Base-by-base conservation (phyloP, 2,888 invertebrate species). In the Labia minor region DNA sequence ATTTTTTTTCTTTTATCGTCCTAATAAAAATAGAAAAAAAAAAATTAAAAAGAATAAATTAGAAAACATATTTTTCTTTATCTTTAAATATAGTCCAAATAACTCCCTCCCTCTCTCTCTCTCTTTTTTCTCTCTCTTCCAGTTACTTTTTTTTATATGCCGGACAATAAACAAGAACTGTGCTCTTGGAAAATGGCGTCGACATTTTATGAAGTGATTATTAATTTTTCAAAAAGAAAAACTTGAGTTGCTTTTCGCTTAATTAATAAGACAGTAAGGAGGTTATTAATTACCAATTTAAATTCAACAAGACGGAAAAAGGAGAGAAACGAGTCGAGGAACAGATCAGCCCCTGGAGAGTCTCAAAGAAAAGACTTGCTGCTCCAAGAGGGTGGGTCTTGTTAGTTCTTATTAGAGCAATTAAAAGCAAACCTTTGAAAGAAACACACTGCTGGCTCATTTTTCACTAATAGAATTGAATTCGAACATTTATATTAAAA, bases 261-360 rank as follows among this genome's bases (percentile, higher is more conserved):
- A 33, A 33, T 33, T 33, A 33, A 33, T 33, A 33, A 33, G 33
- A 33, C 33, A 33, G 33, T 33, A 8, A 33, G 33, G 33, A 33
- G 33, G 67, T 67, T 69, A 69, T 69, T 69, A 69, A 69, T 69
- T 69, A 69, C 67, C 69, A 69, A 69, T 69, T 69, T 69, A 69
- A 67, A 69, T 69, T 69, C 67, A 33, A 33, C 33, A 33, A 33
- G 33, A 33, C 6, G 33, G 33, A 33, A 33, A 33, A 33, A 33
- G 33, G 33, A 33, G 33, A 33, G 33, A 33, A 33, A 33, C 33
- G 33, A 33, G 33, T 8, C 33, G 33, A 33, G 33, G 33, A 33
- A 33, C 33, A 33, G 33, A 33, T 33, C 33, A 33, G 33, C n/a
- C 33, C 33, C 33, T 33, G 6, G 11, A 8, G 6, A 33, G 33